Base-by-base conservation (phyloP, 2,888 invertebrate genomes). In the Scaptodrosophila latifasciaeformis region DNA sequence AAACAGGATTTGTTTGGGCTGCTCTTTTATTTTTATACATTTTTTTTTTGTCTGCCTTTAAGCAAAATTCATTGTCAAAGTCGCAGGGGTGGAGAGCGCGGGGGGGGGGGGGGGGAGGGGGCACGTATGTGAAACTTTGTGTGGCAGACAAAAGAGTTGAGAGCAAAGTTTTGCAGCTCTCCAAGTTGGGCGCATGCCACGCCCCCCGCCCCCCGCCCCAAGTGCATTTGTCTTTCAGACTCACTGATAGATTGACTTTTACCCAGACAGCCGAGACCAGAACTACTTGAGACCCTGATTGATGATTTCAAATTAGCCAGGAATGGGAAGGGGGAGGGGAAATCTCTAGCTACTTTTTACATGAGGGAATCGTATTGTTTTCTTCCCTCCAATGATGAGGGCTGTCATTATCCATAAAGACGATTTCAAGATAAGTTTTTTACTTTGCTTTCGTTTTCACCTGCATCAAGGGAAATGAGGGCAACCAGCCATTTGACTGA, bases 21-120 rank as follows among this genome's bases (percentile, higher is more conserved):
- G 24, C 4, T 24, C 7, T 24, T 24, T 24, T n/a, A n/a, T n/a
- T n/a, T n/a, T 24, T 7, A 24, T 7, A 24, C 7, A 24, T 3
- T 24, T 7, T 49, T 59, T 52, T 43, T 67, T 58, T 53, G 58
- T 44, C 49, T 53, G 70, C 76, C 81, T 78, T 37, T 66, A 66
- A 75, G 78, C 75, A 31, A 67, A 80, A 70, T 80, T 76, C 76
- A 76, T 80, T 76, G 76, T 80, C 76, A 76, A 76, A 76, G 81
- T 76, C 81, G 70, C 59, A 61, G 46, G 49, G 53, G 44, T 54
- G 47, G 51, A 45, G 34, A 39, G 31, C 48, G 24, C 52, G 31
- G 42, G 40, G 13, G 15, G 5, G 10, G 10, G 17, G 37, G 37
- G 13, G 34, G 47, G 45, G 21, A 21, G 13, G 35, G 39, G 56